phyloP scores from a whole-genome alignment of 2,113 vertebrate species.

The Hemiprocne comata region DNA sequence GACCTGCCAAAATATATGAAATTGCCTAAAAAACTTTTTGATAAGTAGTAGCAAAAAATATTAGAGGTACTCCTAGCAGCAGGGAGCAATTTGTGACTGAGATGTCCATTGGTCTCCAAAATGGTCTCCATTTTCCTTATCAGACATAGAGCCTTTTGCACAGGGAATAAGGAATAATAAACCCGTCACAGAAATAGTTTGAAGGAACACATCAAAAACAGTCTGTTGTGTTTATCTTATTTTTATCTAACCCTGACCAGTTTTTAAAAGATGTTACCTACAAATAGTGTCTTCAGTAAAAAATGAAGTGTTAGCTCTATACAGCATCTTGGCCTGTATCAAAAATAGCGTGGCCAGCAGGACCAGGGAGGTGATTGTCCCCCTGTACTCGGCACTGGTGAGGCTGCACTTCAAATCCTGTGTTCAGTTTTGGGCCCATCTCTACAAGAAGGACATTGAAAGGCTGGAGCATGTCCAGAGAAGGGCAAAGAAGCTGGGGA shows the following conservation, averaged over 20 bases:
- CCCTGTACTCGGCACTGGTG: no score
- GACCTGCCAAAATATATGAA: neutral
- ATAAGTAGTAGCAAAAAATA: neutral
- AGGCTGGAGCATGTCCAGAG: no score
- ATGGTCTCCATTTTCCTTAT: slow-evolving; percentile 2
- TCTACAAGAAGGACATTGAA: no score
- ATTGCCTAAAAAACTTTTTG: neutral
- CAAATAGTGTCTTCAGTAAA: neutral
- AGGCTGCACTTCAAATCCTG: no score
- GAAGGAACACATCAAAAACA: neutral
- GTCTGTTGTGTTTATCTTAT: neutral
- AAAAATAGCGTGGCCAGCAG: no score
- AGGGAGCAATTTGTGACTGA: neutral
- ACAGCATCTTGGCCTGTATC: no score
- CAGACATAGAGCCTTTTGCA: neutral
- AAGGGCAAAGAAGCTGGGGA: no score
- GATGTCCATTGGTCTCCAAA: neutral
- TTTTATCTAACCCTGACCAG: neutral
- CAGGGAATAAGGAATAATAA: neutral
- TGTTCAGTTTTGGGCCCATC: no score
- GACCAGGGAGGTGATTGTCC: no score
- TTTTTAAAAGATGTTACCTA: neutral
- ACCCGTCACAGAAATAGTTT: neutral
- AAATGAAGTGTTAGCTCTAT: neutral
- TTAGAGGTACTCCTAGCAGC: neutral